Evolutionary conservation across 2,797 vertebrate genomes (phyloP), one percentile per base, ranked within the genome.

Genomic region (Melanotaenia nigrans): DNA sequence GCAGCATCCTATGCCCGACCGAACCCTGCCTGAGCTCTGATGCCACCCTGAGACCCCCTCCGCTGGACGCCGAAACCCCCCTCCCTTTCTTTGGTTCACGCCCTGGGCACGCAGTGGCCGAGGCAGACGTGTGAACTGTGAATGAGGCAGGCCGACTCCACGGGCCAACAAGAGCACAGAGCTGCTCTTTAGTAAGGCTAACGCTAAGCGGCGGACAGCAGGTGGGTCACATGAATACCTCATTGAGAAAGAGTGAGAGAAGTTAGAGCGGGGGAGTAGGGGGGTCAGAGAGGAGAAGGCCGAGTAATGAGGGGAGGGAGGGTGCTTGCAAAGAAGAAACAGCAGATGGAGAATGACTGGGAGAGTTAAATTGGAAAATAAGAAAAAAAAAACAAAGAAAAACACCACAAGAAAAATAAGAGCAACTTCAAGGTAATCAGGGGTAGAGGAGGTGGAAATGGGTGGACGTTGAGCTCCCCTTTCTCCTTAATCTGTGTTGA

Each of bases 201-300:
- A 87, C 80, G 87, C 86, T 91, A 85, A 92, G 92, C 85, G 78
- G 89, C 87, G 81, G 93, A 89, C 92, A 92, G 94, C 94, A 94
- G 92, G 94, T 94, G 92, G 90, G 92, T 93, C 93, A 94, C 94
- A 95, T 94, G 92, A 94, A 92, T 90, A 85, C 85, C 91, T 91
- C 91, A 94, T 93, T 93, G 89, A 94, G 87, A 89, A 89, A 78
- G 90, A 88, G 82, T 83, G 88, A 87, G 87, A 87, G 85, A 84
- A 79, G 85, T 84, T 81, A 85, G 80, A 71, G 60, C 4, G 33
- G 56, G 75, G 45, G 66, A 59, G 77, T 49, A n/a, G 47, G 61
- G 71, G 51, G 61, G 72, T 42, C 28, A 53, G 70, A 72, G 64
- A 78, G 65, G 68, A 76, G 82, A 32, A 61, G 66, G 78, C 61